Percentiles rank a stretch among this genome's conserved stretches.
Conservation (phyloP, 2,888 invertebrate species). For the Dascillus cervinus region DNA sequence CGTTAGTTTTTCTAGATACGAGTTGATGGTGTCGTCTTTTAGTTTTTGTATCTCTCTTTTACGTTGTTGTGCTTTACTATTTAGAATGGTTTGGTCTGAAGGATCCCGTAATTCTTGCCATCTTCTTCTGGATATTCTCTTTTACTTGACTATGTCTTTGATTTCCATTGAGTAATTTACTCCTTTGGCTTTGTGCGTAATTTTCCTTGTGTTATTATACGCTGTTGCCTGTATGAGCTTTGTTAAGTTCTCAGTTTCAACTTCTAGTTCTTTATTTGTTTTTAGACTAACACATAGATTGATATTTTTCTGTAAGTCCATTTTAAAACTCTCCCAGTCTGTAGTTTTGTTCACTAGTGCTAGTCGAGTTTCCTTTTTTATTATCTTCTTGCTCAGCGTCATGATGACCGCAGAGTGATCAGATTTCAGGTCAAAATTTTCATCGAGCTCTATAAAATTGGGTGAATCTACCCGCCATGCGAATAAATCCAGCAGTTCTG, state of each 20-base stretch:
- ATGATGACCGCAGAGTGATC: conserved; percentile 19
- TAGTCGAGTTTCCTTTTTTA: conserved; percentile 5
- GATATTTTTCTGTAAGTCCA: background rate
- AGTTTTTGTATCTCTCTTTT: background rate
- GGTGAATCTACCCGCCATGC: no score
- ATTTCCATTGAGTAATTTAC: background rate
- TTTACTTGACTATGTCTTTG: conserved; percentile 1
- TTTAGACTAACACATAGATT: background rate
- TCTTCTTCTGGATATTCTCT: conserved; percentile 10
- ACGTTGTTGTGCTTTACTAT: conserved; percentile 9
- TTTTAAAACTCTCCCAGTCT: background rate
- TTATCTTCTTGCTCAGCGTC: conserved; percentile 9
- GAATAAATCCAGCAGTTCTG: no score
- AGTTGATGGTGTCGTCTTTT: background rate
- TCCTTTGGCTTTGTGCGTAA: background rate
- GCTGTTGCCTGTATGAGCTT: background rate
- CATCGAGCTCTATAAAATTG: conserved; percentile 5
- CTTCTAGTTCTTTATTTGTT: background rate
- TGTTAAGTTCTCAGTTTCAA: background rate
- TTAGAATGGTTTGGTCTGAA: conserved; percentile 11
- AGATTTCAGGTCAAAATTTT: conserved; percentile 15
- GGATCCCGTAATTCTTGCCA: conserved; percentile 12
- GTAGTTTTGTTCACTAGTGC: conserved; percentile 3
- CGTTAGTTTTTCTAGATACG: background rate
- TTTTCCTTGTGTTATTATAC: background rate